Evolutionary conservation across 35 echinoderm and acorn worm genomes (phyloP).

Genomic region (Acanthaster planci): DNA sequence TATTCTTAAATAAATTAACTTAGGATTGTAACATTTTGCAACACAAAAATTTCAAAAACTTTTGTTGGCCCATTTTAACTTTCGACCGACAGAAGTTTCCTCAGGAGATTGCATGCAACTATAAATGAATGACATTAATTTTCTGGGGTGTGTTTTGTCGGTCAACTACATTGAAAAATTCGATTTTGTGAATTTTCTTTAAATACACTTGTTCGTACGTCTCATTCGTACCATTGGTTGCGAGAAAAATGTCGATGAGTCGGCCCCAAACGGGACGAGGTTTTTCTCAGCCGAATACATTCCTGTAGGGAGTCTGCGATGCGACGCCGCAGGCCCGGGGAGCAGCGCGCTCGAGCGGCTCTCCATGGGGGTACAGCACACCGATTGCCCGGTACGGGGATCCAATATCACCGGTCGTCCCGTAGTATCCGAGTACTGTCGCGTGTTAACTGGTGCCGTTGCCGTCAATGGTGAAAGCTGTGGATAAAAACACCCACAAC

Average conservation of each 20-base stretch:
- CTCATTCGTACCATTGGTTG: neutral
- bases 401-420: constrained; percentile 19
- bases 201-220: too few species aligned
- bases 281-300: neutral
- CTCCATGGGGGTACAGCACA: neutral
- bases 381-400: constrained; percentile 19
- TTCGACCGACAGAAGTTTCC: neutral
- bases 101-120: neutral
- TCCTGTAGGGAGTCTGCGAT: neutral
- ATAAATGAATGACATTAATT: neutral
- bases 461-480: neutral
- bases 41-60: neutral
- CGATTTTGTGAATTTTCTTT: too few species aligned
- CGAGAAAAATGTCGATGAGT: neutral
- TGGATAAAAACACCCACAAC: neutral
- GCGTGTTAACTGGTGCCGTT: neutral
- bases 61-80: neutral
- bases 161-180: neutral
- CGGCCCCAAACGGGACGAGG: neutral
- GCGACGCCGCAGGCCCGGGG: neutral
- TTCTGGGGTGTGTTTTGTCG: neutral
- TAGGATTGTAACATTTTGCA: too few species aligned
- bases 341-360: constrained; percentile 3
- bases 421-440: neutral
- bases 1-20: too few species aligned